Percentiles rank a stretch among this genome's conserved stretches.
Evolutionary conservation across 2,113 vertebrate genomes (phyloP).

Genomic region (Dinomys branickii): DNA sequence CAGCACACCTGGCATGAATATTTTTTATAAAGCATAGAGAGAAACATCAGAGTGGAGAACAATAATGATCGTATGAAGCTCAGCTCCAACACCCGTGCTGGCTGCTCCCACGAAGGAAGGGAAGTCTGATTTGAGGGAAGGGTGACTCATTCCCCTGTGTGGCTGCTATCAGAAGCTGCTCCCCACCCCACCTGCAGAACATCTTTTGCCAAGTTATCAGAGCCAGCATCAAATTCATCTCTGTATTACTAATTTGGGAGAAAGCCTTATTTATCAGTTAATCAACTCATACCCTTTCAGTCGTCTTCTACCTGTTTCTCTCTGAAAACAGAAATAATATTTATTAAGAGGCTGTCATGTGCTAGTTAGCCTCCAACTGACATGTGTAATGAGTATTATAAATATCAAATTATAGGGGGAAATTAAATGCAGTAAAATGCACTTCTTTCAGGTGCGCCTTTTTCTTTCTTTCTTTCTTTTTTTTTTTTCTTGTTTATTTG

Average conservation of each 20-base stretch:
- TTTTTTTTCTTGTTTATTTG: neutral
- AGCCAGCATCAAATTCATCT: neutral
- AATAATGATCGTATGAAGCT: neutral
- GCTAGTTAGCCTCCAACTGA: neutral
- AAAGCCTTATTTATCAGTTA: neutral
- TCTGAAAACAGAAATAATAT: neutral
- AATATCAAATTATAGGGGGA: neutral
- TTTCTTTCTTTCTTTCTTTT: neutral
- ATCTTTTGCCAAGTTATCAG: constrained; percentile 5
- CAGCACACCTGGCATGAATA: neutral
- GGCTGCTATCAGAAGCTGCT: neutral
- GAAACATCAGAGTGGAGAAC: too few species aligned
- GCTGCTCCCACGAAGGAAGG: neutral
- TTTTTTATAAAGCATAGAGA: neutral
- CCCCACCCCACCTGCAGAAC: neutral
- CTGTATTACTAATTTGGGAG: neutral
- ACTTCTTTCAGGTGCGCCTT: neutral
- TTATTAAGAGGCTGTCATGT: neutral
- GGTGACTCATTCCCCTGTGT: neutral
- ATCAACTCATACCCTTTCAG: neutral
- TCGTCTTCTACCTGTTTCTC: neutral
- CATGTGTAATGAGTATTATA: neutral
- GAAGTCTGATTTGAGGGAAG: neutral
- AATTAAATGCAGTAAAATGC: neutral
- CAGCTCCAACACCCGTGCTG: neutral